Base-by-base conservation (phyloP, 1,140 invertebrate genomes). In the Panagrolaimus sp. region DNA sequence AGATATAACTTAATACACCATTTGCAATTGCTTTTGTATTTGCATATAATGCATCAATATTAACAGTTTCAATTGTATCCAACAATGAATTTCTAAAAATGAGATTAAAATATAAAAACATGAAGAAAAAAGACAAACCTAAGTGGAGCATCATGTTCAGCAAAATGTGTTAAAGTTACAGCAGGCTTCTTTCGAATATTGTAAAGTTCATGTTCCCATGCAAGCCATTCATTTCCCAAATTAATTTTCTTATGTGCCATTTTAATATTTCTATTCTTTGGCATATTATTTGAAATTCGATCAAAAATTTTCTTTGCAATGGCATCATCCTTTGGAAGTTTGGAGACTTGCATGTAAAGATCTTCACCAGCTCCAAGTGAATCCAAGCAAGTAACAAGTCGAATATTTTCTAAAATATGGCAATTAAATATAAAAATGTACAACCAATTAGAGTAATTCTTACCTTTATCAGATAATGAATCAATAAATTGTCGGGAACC, bases 171-270 rank as follows among this genome's bases (percentile, higher is more conserved):
- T 7, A 97, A 75, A 10, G 94, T 97, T 76, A 96, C 90, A 0
- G 93, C 93, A 28, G 92, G 90, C 70, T 96, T 87, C 71, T 93
- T 87, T 70, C 91, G 88, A 76, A 97, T 93, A 82, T 92, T 94
- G 83, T 91, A 98, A 77, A 93, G 86, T 84, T 98, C 95, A 81
- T 99, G 96, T 83, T 98, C 94, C 95, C 95, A 98, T 0, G 92
- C 90, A 43, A 97, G 83, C 67, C 89, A 87, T 68, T 93, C 91
- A 65, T 96, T 92, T 0, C 92, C 92, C n/a, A 97, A 85, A 86
- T 96, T 96, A 73, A 98, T 97, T 86, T 97, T 98, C 84, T 96
- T 96, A 79, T 96, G 94, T 14, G 94, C 87, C 63, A 92, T 88
- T 76, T 91, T 89, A 28, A 93, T 87, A 5, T 86, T 87, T 0